Base-by-base conservation (phyloP, 2,888 invertebrate species). In the Spodoptera picta region DNA sequence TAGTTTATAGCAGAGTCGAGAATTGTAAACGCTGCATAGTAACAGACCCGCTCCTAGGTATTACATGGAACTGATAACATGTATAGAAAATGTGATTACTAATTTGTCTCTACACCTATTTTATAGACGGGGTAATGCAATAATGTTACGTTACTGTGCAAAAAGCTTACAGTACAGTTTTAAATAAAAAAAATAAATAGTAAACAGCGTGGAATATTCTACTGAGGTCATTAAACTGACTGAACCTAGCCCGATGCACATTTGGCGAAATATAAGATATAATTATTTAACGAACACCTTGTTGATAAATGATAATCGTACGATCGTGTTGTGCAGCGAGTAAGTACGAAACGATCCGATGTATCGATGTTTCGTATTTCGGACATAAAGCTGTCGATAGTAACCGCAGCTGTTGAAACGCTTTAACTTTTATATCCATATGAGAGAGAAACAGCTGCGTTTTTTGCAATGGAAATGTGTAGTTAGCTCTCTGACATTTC, bases 331-430 rank as follows among this genome's bases (percentile, higher is more conserved):
- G 50, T 68, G 74, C 67, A 61, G 51, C 49, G 72, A 78, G 76
- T 65, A 60, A 78, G 76, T 65, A 60, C 51, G 57, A 71, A 64
- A 52, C 58, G 56, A 77, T 44, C 55, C 65, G 49, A 65, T 49
- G 54, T 65, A 74, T 80, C 59, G 65, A 71, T 67, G 78, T 66
- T 70, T 80, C 76, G 65, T 67, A 72, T 79, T 74, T 76, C 72
- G 68, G 68, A 74, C 63, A 74, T 74, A 65, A 72, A 75, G 68
- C 60, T 69, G 80, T 78, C 68, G 56, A 51, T 67, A 64, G 41
- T 49, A 48, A 36, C 48, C 46, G 63, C 68, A 73, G 64, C 65
- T 69, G 65, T 72, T 54, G 57, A 66, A 66, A 72, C 36, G 43
- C 60, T 68, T 70, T 64, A 66, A 67, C 54, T 65, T 70, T 63